Conservation (phyloP, 2,888 invertebrate species). For the Linnaemya tessellans region DNA sequence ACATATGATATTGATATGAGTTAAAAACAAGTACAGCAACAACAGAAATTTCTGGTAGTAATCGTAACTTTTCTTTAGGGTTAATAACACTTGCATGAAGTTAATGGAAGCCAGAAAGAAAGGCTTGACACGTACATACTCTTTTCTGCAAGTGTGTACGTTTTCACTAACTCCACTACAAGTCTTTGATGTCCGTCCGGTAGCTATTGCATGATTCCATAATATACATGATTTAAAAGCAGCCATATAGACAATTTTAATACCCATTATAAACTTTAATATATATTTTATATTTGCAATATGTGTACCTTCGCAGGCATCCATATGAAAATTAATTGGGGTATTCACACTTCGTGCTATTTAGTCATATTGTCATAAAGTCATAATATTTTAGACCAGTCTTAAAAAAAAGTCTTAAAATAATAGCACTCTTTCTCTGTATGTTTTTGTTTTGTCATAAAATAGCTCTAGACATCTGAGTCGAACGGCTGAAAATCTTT, state of each 20-base stretch:
- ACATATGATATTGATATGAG: conserved; percentile 27
- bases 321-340: too few species aligned
- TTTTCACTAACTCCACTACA: background rate
- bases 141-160: too few species aligned
- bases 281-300: too few species aligned
- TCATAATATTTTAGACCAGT: too few species aligned
- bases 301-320: too few species aligned
- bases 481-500: too few species aligned
- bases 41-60: conserved; percentile 11
- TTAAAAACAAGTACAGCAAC: background rate
- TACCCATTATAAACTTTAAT: conserved; percentile 15
- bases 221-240: background rate
- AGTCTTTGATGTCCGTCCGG: background rate
- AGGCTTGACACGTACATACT: background rate
- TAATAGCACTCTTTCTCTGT: too few species aligned
- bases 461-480: too few species aligned
- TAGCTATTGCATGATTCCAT: background rate
- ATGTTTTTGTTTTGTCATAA: too few species aligned
- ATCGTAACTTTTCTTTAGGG: conserved; percentile 12
- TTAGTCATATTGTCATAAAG: too few species aligned
- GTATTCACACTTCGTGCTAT: too few species aligned
- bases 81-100: conserved; percentile 14
- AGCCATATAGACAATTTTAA: conserved; percentile 5
- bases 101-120: conserved; percentile 22
- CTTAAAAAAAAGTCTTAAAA: too few species aligned